Evolutionary conservation across 2,113 vertebrate species (phyloP), one percentile per base, ranked within the genome.

Genomic region (Microtus pennsylvanicus): DNA sequence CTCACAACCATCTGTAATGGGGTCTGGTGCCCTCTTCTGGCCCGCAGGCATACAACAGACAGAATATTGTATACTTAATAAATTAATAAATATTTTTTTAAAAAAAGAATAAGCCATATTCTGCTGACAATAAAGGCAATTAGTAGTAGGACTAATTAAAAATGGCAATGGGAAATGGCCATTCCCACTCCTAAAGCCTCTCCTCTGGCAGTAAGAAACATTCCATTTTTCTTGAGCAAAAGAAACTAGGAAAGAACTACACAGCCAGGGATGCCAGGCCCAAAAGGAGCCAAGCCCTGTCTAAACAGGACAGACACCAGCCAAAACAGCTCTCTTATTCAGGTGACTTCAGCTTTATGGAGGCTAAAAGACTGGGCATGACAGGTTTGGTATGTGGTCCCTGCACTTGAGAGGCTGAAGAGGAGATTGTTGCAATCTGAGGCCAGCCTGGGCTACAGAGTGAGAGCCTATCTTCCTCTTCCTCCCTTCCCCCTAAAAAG

Each of bases 311-410:
- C 52, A 85, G 90, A 30, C 4, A 83, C n/a, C 17, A 76, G 82
- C 67, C 75, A 55, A n/a, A 50, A 52, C 65, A n/a, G 33, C 22
- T 52, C 7, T 83, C 52, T 80, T 85, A 77, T 30, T 67, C 38
- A 42, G 63, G 55, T 47, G 65, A 85, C 81, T 94, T 95, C 47
- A 52, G 47, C 22, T 97, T 10, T 76, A 45, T 61, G 61, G 42
- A 96, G 38, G 61, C 85, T 63, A 58, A n/a, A 21, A 38, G 12
- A n/a, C 35, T 87, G 21, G 28, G 33, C 17, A n/a, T 0, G 7
- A n/a, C 26, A 35, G 50, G 11, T 67, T 7, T 24, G 4, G 30
- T 22, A 12, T n/a, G 45, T 52, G 35, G 21, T 35, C 12, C 30
- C 33, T 12, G 86, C 47, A 55, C 50, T 58, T 58, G 35, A 24